Base-by-base conservation (phyloP, 2,888 invertebrate genomes). In the Hirtodrosophila confusa region DNA sequence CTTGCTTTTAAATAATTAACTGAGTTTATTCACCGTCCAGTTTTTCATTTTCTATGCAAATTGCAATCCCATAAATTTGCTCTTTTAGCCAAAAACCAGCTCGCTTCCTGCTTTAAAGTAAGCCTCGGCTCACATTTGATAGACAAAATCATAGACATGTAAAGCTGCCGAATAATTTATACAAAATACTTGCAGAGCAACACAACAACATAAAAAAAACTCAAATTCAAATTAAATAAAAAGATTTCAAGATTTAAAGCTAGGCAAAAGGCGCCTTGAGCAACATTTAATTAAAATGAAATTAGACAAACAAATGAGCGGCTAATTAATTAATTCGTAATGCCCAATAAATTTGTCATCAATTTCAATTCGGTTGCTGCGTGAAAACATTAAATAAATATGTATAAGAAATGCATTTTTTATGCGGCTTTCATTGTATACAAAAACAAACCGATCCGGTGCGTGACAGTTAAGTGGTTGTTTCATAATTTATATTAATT, bases 301-400 rank as follows among this genome's bases (percentile, higher is more conserved):
- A 83, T 80, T 83, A 77, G 67, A 57, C 55, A 78, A 74, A 69
- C 71, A 80, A 82, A 84, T 64, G 68, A 70, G 69, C 41, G 50
- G 60, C 66, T 78, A 85, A 79, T 77, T 76, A 83, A 78, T 78
- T 71, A 77, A 83, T 84, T 86, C 64, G 84, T 69, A 66, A 80
- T 78, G 64, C 78, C 60, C 49, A 66, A 86, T 83, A 76, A 76
- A 86, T 80, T 76, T 69, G 76, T 71, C 86, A 86, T 84, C 71
- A 84, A 69, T 84, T 69, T 74, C 58, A 78, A 76, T 80, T 71
- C 58, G 41, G 50, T 37, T 45, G 48, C 37, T 27, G 48, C 56
- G 41, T 49, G 31, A 49, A 55, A 37, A 55, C 63, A 61, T 44
- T 31, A 29, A 48, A 57, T 37, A 33, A 64, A 68, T 44, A 64